These are phyloP conservation scores for Pelecanus crispus DNA, from an alignment of 2,113 vertebrate genomes.

Conservation along the genomic window DNA sequence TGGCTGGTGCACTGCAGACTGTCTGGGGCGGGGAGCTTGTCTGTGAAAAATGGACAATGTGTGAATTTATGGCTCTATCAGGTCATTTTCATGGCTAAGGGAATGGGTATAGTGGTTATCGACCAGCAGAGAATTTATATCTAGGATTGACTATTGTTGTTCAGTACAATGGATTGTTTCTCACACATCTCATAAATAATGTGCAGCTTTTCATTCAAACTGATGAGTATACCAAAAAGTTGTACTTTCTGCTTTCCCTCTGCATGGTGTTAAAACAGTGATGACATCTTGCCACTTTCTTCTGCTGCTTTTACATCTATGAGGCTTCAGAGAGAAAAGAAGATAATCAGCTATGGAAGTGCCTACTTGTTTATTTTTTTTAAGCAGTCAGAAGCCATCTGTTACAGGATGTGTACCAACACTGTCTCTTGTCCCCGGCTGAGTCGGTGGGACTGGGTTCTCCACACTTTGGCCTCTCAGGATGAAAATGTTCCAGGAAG, in stretches of 20 bases:
- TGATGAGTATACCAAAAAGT: slow-evolving; percentile 19
- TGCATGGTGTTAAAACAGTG: background rate
- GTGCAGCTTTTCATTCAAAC: slow-evolving; percentile 40
- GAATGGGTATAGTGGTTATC: slow-evolving; percentile 44
- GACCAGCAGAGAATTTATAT: slow-evolving; percentile 54
- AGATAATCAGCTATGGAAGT: background rate
- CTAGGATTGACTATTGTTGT: slow-evolving; percentile 27
- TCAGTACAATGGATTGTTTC: slow-evolving; percentile 31
- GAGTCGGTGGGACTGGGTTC: background rate
- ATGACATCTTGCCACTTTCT: slow-evolving; percentile 20
- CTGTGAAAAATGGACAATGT: slow-evolving; percentile 41
- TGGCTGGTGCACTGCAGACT: background rate
- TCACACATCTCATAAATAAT: slow-evolving; percentile 13
- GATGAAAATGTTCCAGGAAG: background rate
- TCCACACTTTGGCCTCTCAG: background rate
- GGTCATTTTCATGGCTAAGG: slow-evolving; percentile 24
- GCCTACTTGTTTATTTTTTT: background rate
- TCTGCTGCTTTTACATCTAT: background rate
- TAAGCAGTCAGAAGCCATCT: background rate
- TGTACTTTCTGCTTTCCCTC: slow-evolving; percentile 27
- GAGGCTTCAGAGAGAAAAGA: background rate
- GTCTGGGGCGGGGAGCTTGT: background rate
- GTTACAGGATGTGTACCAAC: background rate
- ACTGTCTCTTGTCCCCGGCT: background rate
- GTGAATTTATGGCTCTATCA: slow-evolving; percentile 56